Evolutionary conservation across 2,888 invertebrate genomes (phyloP).

Genomic region (Drosophila conformis): DNA sequence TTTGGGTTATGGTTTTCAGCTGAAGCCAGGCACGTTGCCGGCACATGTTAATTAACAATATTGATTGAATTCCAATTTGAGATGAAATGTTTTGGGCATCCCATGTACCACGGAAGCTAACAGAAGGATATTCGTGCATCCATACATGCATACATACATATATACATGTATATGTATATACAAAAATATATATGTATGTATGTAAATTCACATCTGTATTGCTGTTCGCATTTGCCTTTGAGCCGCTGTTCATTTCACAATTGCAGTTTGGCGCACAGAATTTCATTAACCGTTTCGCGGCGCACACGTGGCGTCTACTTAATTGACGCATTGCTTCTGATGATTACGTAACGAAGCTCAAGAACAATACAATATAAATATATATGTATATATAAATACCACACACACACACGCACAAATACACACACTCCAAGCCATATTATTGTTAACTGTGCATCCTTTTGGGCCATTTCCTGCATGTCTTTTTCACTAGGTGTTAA

Average conservation of each 20-base stretch:
- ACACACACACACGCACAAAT: background rate
- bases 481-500: background rate
- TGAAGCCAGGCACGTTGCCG: constrained; percentile 34
- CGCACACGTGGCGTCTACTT: constrained; percentile 35
- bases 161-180: no score
- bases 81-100: constrained; percentile 60
- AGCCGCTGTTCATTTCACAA: constrained; percentile 49
- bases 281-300: constrained; percentile 35
- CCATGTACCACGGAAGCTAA: background rate
- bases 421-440: background rate
- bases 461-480: constrained; percentile 1
- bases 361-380: background rate
- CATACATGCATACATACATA: background rate
- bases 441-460: constrained; percentile 23
- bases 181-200: background rate
- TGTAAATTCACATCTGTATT: no score
- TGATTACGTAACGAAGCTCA: background rate
- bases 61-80: constrained; percentile 79
- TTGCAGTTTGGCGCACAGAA: constrained; percentile 34
- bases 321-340: constrained; percentile 18
- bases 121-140: constrained; percentile 7
- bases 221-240: constrained; percentile 40
- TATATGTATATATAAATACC: background rate
- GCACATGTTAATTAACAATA: constrained; percentile 82
- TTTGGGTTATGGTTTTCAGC: constrained; percentile 11